These are phyloP conservation scores for Esperia sulphurella DNA, from an alignment of 2,888 invertebrate species.

Conservation along the genomic window DNA sequence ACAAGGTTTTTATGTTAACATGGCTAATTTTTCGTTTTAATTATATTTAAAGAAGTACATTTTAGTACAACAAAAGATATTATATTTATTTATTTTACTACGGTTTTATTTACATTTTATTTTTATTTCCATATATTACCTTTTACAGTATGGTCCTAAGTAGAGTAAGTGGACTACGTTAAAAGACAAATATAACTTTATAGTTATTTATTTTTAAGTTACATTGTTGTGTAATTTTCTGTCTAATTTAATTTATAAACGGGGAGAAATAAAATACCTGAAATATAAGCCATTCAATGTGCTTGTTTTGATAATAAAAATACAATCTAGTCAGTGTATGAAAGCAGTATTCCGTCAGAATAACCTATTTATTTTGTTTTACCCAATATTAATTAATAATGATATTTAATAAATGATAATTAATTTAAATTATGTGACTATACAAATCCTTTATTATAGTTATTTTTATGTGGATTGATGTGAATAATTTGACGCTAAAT, in stretches of 20 bases:
- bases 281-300: too few relatives aligned
- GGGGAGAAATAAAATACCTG: too few relatives aligned
- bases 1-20: neutral
- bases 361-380: neutral
- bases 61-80: slow-evolving; percentile 8
- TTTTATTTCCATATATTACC: neutral
- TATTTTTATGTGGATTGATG: too few relatives aligned
- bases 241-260: too few relatives aligned
- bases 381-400: neutral
- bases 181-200: slow-evolving; percentile 31
- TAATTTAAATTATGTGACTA: neutral
- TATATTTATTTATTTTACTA: slow-evolving; percentile 7
- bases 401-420: neutral
- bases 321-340: slow-evolving; percentile 39
- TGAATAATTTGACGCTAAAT: too few relatives aligned
- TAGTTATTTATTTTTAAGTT: neutral
- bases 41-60: neutral
- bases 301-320: neutral
- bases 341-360: slow-evolving; percentile 8
- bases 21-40: neutral
- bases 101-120: slow-evolving; percentile 15
- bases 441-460: too few relatives aligned
- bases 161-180: slow-evolving; percentile 19
- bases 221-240: too few relatives aligned
- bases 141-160: neutral